phyloP scores from a whole-genome alignment of 2,113 vertebrate genomes.

The Atractosteus spatula region DNA sequence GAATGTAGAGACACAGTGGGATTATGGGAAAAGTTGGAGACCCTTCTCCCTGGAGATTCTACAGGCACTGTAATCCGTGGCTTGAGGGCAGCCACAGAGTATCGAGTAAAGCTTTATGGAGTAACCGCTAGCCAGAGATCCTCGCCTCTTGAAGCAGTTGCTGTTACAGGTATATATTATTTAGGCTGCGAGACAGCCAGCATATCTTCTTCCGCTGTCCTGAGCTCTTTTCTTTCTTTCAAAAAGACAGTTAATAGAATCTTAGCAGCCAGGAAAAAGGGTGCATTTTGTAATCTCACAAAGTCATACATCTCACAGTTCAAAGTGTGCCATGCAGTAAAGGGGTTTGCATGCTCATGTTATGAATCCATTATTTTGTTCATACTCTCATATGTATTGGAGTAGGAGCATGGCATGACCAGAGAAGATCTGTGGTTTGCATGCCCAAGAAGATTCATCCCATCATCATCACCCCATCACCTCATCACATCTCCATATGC shows the following conservation, averaged over 20 bases:
- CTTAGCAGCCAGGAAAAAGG: too few relatives aligned
- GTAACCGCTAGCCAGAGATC: conserved; percentile 51
- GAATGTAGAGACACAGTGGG: conserved; percentile 2
- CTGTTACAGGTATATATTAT: conserved; percentile 61
- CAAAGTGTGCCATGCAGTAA: too few relatives aligned
- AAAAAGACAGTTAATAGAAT: too few relatives aligned
- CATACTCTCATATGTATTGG: background rate
- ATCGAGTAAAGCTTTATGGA: conserved; percentile 60
- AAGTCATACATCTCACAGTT: too few relatives aligned
- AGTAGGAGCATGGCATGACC: conserved; percentile 20
- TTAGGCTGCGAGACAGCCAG: conserved; percentile 20
- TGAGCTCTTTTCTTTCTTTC: too few relatives aligned
- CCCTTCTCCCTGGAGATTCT: conserved; percentile 25
- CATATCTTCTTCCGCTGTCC: conserved; percentile 5
- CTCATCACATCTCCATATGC: conserved; percentile 16
- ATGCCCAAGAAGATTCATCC: conserved; percentile 23
- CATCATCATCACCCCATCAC: conserved; percentile 11
- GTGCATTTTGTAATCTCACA: too few relatives aligned
- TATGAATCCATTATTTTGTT: too few relatives aligned
- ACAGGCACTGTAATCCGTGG: conserved; percentile 34
- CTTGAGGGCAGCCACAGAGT: conserved; percentile 52
- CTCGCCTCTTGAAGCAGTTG: conserved; percentile 52
- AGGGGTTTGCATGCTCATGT: too few relatives aligned
- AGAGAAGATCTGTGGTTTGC: conserved; percentile 7
- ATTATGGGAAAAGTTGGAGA: conserved; percentile 13